A percentile compares a stretch with the other conserved stretches of the same genome.
Conservation (phyloP, 2,797 vertebrate species). For the Limnodromus scolopaceus region DNA sequence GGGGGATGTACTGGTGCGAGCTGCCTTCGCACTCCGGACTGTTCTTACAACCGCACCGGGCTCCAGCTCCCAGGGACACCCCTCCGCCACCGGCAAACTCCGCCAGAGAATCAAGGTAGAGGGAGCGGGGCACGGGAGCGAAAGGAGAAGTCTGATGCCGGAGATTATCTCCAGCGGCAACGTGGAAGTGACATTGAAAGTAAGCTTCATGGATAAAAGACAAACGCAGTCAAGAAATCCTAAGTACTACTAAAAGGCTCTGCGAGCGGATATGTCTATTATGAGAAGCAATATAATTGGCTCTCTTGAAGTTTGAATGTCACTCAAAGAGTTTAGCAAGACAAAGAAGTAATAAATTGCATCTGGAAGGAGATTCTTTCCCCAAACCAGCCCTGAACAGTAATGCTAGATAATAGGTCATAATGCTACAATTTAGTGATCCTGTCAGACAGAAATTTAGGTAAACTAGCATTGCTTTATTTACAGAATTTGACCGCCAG, state of each 20-base stretch:
- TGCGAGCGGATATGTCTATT: slow-evolving; percentile 3
- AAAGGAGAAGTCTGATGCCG: neutral
- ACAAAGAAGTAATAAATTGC: slow-evolving; percentile 12
- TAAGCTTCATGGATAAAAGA: slow-evolving; percentile 12
- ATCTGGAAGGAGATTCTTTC: neutral
- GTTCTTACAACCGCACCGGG: neutral
- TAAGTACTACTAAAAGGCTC: slow-evolving; percentile 42
- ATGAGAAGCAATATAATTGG: slow-evolving; percentile 36
- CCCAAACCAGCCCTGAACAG: neutral
- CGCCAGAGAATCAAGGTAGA: neutral
- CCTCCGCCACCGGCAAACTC: neutral
- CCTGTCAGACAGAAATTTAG: slow-evolving; percentile 14
- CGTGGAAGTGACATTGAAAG: slow-evolving; percentile 39
- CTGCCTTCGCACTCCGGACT: neutral
- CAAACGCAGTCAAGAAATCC: slow-evolving; percentile 40
- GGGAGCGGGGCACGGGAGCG: neutral
- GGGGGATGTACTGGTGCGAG: neutral
- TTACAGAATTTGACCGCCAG: slow-evolving; percentile 11
- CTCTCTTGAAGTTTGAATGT: slow-evolving; percentile 40
- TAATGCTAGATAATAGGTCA: slow-evolving; percentile 41
- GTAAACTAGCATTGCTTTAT: slow-evolving; percentile 11
- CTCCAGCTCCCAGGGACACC: neutral
- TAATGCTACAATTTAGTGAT: neutral
- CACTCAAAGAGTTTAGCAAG: slow-evolving; percentile 41
- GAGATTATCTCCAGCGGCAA: slow-evolving; percentile 24